A percentile compares a stretch with the other conserved stretches of the same genome.
Conservation (phyloP, 2,113 vertebrate species). For the Cephalopterus ornatus region DNA sequence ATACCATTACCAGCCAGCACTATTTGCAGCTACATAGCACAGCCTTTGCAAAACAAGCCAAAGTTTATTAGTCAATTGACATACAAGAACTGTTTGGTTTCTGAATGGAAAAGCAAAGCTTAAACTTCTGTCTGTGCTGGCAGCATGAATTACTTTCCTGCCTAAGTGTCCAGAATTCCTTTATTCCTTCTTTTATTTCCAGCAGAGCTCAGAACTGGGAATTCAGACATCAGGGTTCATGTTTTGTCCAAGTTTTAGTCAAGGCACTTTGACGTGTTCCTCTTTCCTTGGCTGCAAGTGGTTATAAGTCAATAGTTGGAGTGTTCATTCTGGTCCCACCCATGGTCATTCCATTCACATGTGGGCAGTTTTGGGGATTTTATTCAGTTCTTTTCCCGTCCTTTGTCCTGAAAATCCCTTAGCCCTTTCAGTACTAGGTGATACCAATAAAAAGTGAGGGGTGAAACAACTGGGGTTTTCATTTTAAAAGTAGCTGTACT, state of each 20-base stretch:
- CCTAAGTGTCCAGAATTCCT: slow-evolving; percentile 21
- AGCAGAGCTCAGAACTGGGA: slow-evolving; percentile 19
- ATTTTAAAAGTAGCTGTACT: not conserved
- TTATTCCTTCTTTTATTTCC: slow-evolving; percentile 52
- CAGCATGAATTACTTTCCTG: slow-evolving; percentile 46
- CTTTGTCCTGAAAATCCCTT: slow-evolving; percentile 19
- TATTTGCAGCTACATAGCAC: not conserved
- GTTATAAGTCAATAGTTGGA: slow-evolving; percentile 35
- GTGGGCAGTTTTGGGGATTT: slow-evolving; percentile 1
- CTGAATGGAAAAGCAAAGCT: slow-evolving; percentile 55
- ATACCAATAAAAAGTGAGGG: not conserved
- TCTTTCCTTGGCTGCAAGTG: slow-evolving; percentile 20
- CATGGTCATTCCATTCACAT: slow-evolving; percentile 17
- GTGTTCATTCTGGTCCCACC: not conserved
- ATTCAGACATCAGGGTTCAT: not conserved
- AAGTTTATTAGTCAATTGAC: not conserved
- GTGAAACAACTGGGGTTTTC: not conserved
- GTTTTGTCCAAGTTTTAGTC: slow-evolving; percentile 32
- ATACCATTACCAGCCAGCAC: not conserved
- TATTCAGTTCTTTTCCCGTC: not conserved
- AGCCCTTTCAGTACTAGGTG: not conserved
- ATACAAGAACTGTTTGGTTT: not conserved
- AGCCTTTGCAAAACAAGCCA: not conserved
- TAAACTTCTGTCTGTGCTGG: slow-evolving; percentile 51
- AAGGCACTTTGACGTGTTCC: slow-evolving; percentile 36